Evolutionary conservation across 2,888 invertebrate genomes (phyloP).

Genomic region (Neelides folsomi): DNA sequence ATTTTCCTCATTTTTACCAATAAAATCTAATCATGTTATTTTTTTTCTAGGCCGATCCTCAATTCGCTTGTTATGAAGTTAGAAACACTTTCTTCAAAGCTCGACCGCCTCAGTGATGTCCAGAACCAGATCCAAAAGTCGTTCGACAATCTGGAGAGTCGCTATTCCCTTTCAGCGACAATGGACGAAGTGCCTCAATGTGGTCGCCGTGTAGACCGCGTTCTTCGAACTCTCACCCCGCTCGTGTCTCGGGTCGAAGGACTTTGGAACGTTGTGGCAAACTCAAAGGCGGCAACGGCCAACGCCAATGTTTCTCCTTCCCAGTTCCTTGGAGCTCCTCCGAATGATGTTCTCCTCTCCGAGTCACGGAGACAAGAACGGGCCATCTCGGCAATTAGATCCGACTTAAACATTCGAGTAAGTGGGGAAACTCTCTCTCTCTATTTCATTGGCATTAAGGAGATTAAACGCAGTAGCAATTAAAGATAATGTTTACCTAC

Average conservation of each 20-base stretch:
- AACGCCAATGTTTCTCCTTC: constrained; percentile 23
- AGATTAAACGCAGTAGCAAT: too few relatives aligned
- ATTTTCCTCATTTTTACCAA: too few relatives aligned
- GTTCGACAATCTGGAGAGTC: constrained; percentile 28
- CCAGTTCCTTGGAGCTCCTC: constrained; percentile 22
- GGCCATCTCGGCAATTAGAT: constrained; percentile 31
- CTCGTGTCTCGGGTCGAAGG: constrained; percentile 32
- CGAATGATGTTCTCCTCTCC: constrained; percentile 28
- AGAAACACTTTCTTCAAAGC: constrained; percentile 25
- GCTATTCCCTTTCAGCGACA: constrained; percentile 21
- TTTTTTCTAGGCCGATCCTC: constrained; percentile 25
- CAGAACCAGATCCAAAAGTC: constrained; percentile 31
- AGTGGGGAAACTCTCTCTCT: constrained; percentile 1
- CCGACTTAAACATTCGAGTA: constrained; percentile 30
- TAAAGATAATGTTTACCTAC: too few relatives aligned
- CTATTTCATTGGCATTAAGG: background rate
- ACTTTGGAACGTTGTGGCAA: constrained; percentile 29
- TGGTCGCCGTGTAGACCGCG: constrained; percentile 30
- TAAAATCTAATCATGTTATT: too few relatives aligned
- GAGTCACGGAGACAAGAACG: constrained; percentile 31
- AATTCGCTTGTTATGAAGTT: constrained; percentile 27
- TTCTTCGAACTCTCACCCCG: constrained; percentile 28
- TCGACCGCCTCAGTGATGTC: constrained; percentile 23
- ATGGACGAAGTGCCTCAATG: constrained; percentile 30
- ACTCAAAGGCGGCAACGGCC: constrained; percentile 14